A percentile compares a stretch with the other conserved stretches of the same genome.
These are phyloP conservation scores for Oppia nitens DNA, from an alignment of 1,140 invertebrate genomes.

Conservation along the genomic window DNA sequence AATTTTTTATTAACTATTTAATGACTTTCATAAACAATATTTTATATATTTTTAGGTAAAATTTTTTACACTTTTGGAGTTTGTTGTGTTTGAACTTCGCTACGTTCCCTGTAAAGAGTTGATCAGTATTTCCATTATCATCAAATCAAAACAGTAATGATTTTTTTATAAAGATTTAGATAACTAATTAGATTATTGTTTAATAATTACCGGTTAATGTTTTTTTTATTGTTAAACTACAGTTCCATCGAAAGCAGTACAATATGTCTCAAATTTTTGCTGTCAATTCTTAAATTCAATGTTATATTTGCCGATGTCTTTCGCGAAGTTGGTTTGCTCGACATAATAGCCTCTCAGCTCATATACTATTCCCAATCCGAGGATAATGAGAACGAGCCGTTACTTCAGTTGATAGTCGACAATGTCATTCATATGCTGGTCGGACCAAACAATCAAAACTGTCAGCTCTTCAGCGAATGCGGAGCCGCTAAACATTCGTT, in stretches of 20 bases:
- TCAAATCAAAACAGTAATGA: conserved; percentile 49
- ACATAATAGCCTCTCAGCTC: conserved; percentile 28
- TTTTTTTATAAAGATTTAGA: background rate
- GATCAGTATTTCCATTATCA: conserved; percentile 78
- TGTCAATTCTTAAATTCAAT: conserved; percentile 52
- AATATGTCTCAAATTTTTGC: conserved; percentile 67
- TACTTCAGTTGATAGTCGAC: conserved; percentile 9
- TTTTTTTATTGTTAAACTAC: conserved; percentile 13
- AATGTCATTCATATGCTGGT: conserved; percentile 6
- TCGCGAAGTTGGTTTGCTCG: conserved; percentile 88
- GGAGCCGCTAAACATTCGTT: conserved; percentile 15
- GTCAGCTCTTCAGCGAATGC: conserved; percentile 15
- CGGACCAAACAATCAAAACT: conserved; percentile 17
- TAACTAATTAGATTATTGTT: background rate
- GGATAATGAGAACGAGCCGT: background rate
- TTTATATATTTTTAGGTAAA: conserved; percentile 46
- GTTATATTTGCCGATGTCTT: conserved; percentile 91
- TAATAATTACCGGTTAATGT: background rate
- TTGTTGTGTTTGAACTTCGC: conserved; percentile 89
- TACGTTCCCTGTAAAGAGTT: conserved; percentile 98
- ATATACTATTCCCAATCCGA: background rate
- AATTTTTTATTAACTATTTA: conserved; percentile 6
- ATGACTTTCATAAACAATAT: conserved; percentile 1
- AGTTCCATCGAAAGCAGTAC: conserved; percentile 49
- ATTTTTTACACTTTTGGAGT: conserved; percentile 87